Conservation (phyloP, 2,888 invertebrate species). For the Dermolepida albohirtum region DNA sequence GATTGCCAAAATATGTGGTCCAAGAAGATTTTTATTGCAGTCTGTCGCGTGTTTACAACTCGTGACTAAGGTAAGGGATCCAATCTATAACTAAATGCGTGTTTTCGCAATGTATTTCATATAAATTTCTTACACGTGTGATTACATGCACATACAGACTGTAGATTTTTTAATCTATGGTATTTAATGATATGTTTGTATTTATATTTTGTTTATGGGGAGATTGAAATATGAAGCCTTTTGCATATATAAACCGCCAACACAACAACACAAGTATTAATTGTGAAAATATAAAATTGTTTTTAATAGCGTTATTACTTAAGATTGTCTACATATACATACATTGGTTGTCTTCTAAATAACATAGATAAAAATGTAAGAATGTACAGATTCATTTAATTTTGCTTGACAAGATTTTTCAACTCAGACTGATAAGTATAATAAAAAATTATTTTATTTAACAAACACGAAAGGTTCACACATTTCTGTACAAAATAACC, state of each 20-base stretch:
- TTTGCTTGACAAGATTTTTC: too few relatives aligned
- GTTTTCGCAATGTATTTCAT: constrained; percentile 1
- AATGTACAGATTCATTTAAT: too few relatives aligned
- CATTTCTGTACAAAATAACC: too few relatives aligned
- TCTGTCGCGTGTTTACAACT: constrained; percentile 37
- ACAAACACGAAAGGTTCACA: too few relatives aligned
- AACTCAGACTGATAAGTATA: too few relatives aligned
- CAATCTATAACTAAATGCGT: constrained; percentile 10
- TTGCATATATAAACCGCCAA: neutral
- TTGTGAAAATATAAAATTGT: too few relatives aligned
- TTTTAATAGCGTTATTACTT: too few relatives aligned
- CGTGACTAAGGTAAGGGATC: constrained; percentile 34
- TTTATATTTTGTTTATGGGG: constrained; percentile 2
- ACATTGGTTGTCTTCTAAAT: too few relatives aligned
- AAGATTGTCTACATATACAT: too few relatives aligned
- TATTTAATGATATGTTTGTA: neutral
- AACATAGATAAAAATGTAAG: too few relatives aligned
- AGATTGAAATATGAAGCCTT: neutral
- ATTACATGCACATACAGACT: neutral
- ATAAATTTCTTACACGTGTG: neutral
- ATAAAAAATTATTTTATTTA: too few relatives aligned
- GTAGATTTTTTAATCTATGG: neutral
- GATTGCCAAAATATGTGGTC: constrained; percentile 36
- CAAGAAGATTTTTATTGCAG: constrained; percentile 13
- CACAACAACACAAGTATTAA: neutral